Conservation (phyloP, 2,797 vertebrate species). For the Chloroceryle amazona region DNA sequence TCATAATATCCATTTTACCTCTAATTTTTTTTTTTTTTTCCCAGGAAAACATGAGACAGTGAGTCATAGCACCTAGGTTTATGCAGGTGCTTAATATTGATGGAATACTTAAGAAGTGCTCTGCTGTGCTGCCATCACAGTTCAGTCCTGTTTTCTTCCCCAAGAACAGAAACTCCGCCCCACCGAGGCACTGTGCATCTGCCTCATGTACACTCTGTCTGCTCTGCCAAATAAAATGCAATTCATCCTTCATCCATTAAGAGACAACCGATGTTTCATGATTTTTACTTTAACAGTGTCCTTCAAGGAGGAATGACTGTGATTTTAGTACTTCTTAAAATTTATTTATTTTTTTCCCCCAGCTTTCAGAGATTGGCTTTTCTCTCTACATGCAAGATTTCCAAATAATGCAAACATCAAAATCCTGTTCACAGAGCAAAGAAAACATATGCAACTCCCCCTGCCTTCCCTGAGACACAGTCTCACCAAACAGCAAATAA, state of each 20-base stretch:
- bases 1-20: neutral
- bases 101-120: neutral
- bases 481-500: neutral
- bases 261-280: neutral
- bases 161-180: neutral
- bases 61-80: neutral
- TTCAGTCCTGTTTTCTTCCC: neutral
- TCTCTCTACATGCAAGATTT: neutral
- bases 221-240: neutral
- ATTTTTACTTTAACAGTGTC: neutral
- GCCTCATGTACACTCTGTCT: fast-evolving
- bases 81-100: neutral
- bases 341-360: neutral
- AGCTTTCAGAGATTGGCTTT: neutral
- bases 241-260: neutral
- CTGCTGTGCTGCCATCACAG: neutral
- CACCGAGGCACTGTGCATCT: fast-evolving
- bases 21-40: neutral
- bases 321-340: neutral
- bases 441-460: neutral
- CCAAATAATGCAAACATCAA: neutral
- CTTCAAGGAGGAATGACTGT: neutral
- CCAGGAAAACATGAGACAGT: neutral
- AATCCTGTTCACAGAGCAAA: neutral
- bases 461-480: fast-evolving